Evolutionary conservation across 2,113 vertebrate genomes (phyloP).

Genomic region (Pitta sordida): DNA sequence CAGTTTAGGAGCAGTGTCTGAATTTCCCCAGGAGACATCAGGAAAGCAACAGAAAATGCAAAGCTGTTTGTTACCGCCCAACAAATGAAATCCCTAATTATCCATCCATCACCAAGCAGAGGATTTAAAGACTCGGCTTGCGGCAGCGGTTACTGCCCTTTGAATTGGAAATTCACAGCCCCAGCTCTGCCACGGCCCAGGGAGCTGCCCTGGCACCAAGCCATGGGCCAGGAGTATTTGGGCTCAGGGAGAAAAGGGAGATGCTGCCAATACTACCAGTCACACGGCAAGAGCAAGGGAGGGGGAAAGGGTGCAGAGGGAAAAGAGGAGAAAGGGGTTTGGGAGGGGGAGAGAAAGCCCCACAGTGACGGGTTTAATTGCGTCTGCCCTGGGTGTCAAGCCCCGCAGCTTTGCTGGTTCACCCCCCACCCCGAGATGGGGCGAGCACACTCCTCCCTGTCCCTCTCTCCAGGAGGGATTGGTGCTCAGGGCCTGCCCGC

Average conservation of each 20-base stretch:
- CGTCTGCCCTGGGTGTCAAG: rapidly evolving
- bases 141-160: background rate
- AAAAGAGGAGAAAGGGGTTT: background rate
- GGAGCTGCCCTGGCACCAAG: background rate
- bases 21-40: constrained; percentile 5
- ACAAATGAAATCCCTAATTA: constrained; percentile 32
- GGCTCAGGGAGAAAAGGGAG: background rate
- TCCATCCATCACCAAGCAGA: background rate
- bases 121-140: background rate
- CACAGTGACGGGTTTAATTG: background rate
- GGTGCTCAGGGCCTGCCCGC: background rate
- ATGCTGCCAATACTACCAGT: background rate
- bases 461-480: background rate
- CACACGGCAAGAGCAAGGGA: background rate
- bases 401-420: background rate
- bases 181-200: rapidly evolving
- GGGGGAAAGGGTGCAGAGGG: background rate
- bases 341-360: background rate
- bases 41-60: constrained; percentile 12
- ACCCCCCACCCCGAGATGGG: rapidly evolving
- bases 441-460: background rate
- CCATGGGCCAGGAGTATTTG: background rate
- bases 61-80: constrained; percentile 7
- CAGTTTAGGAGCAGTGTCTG: background rate
- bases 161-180: background rate